Evolutionary conservation across 2,113 vertebrate genomes (phyloP), one percentile per base, ranked within the genome.

Genomic region (Psittacara wagleri): DNA sequence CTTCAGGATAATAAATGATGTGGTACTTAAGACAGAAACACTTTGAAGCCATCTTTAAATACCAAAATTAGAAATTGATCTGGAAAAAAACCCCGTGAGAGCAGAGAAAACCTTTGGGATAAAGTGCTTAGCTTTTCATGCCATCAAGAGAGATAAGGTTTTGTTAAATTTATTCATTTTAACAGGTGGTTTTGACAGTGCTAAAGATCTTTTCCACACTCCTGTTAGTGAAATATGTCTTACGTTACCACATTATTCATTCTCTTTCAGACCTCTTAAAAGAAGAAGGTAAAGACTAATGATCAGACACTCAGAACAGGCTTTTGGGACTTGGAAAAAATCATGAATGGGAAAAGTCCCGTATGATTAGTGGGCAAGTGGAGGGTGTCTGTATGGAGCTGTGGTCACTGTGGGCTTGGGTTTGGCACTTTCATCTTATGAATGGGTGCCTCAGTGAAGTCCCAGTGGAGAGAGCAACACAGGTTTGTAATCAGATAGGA

Each of bases 11-110:
- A 82, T 66, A 68, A 68, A 70, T 49, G 51, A 52, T 20, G 44
- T 43, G 46, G 39, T 52, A 22, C 44, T 76, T 92, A 14, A 52
- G 81, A 85, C 79, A 93, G 82, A 92, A 96, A 93, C 68, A 92
- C 54, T 94, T 82, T 78, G 55, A 76, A 91, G 49, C 46, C 39
- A 46, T 91, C 67, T 96, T 96, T 94, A 97, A 97, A 88, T 83
- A 91, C 39, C 68, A 92, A 83, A 94, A 84, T 54, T 72, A 54
- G 72, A 92, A 97, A 93, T 22, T 52, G 57, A 86, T 51, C 57
- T 73, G 79, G 33, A 17, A 92, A 89, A 86, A 54, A 52, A 44
- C 1, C 13, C 57, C 22, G 24, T 31, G 46, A 97, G 46, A 51
- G 55, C 62, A 61, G 57, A 92, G 52, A 54, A 92, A 97, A 62